These are phyloP conservation scores for Trachops cirrhosus DNA, from an alignment of 2,797 vertebrate genomes.

Conservation along the genomic window DNA sequence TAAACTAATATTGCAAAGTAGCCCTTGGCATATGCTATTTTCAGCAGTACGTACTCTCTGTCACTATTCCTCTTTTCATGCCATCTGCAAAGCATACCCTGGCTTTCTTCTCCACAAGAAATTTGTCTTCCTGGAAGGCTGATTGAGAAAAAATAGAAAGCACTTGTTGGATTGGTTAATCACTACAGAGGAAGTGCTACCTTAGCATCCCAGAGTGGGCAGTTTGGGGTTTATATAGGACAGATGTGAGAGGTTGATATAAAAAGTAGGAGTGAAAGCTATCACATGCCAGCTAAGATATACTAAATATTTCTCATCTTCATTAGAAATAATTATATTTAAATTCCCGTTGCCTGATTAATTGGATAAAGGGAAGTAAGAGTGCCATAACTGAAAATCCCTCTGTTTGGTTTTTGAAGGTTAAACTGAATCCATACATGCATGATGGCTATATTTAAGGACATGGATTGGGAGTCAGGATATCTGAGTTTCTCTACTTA, in stretches of 20 bases:
- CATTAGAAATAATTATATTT: neutral
- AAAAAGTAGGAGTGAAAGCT: neutral
- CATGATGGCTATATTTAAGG: neutral
- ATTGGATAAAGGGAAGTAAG: neutral
- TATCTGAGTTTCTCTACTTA: neutral
- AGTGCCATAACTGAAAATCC: neutral
- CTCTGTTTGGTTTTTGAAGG: neutral
- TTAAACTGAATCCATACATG: neutral
- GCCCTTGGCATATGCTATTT: conserved; percentile 65
- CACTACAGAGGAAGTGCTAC: neutral
- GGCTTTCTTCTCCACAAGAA: neutral
- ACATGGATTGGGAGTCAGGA: neutral
- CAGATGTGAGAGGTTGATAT: neutral
- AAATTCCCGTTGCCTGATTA: neutral
- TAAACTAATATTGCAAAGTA: conserved; percentile 45
- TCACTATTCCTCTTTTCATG: conserved; percentile 33
- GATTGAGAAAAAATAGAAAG: neutral
- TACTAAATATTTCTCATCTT: neutral
- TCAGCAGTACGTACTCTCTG: conserved; percentile 56
- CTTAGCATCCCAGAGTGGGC: neutral
- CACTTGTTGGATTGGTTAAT: neutral
- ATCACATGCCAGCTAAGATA: neutral
- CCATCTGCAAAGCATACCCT: conserved; percentile 38
- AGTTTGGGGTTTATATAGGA: neutral
- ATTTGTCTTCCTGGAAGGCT: conserved; percentile 3